phyloP scores from a whole-genome alignment of 2,797 vertebrate genomes.

The Intellagama lesueurii region DNA sequence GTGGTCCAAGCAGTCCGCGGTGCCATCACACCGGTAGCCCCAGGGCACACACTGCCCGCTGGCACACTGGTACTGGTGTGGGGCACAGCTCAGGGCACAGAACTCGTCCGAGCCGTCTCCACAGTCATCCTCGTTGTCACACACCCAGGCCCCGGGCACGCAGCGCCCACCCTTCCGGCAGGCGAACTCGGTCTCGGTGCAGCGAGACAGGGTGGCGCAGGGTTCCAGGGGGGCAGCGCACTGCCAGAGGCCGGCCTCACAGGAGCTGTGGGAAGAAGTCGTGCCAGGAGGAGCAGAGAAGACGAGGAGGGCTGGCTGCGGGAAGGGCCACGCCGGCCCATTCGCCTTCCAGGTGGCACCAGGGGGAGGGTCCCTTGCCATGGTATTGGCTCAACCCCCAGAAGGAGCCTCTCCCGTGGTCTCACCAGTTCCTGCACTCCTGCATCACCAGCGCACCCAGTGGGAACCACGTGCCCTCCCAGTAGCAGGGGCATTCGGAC shows the following conservation, averaged over 20 bases:
- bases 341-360: too few relatives aligned
- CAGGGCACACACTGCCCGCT: constrained; percentile 84
- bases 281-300: accelerated
- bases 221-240: constrained; percentile 67
- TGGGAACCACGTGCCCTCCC: constrained; percentile 84
- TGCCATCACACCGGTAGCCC: constrained; percentile 84
- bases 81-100: constrained; percentile 82
- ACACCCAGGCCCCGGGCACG: constrained; percentile 87
- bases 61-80: constrained; percentile 80
- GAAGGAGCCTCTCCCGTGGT: not conserved
- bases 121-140: constrained; percentile 93
- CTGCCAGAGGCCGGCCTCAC: constrained; percentile 81
- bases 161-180: constrained; percentile 82
- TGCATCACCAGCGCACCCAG: constrained; percentile 78
- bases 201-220: constrained; percentile 73
- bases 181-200: constrained; percentile 82
- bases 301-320: too few relatives aligned
- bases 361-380: too few relatives aligned
- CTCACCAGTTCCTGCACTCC: constrained; percentile 90
- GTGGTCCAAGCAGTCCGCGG: constrained; percentile 84
- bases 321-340: too few relatives aligned
- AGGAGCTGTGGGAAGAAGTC: constrained; percentile 79
- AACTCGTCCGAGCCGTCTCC: constrained; percentile 90
- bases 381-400: too few relatives aligned
- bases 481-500: constrained; percentile 86